A percentile compares a stretch with the other conserved stretches of the same genome.
These are phyloP conservation scores for Orthosia gothica DNA, from an alignment of 2,888 invertebrate genomes.

Conservation along the genomic window DNA sequence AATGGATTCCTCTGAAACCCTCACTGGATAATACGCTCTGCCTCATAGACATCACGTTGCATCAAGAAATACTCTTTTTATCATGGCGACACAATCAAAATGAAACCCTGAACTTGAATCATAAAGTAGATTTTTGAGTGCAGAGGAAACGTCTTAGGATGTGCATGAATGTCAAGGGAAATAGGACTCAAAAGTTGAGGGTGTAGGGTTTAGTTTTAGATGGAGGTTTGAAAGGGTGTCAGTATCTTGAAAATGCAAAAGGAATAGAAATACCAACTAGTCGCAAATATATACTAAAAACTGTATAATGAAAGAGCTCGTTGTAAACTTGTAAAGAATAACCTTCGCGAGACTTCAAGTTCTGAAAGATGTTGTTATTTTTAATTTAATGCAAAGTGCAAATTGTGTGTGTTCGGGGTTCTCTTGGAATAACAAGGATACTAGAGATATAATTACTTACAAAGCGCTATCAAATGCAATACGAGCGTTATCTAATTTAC, in stretches of 20 bases:
- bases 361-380: constrained; percentile 10
- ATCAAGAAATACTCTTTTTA: constrained; percentile 62
- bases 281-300: constrained; percentile 64
- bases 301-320: constrained; percentile 33
- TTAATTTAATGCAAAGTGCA: constrained; percentile 17
- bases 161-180: constrained; percentile 14
- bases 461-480: constrained; percentile 42
- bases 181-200: neutral
- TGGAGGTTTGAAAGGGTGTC: constrained; percentile 41
- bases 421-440: neutral
- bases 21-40: constrained; percentile 70
- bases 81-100: constrained; percentile 22
- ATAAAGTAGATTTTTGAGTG: constrained; percentile 36
- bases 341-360: neutral
- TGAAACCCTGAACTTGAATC: constrained; percentile 26
- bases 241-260: constrained; percentile 60
- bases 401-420: neutral
- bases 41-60: constrained; percentile 68
- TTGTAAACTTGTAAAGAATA: constrained; percentile 15
- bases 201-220: neutral
- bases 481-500: constrained; percentile 28
- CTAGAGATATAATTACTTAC: constrained; percentile 6
- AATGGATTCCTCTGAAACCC: constrained; percentile 73
- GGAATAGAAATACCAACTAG: constrained; percentile 66
- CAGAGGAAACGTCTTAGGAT: constrained; percentile 1